A percentile compares a stretch with the other conserved stretches of the same genome.
Evolutionary conservation across 2,113 vertebrate genomes (phyloP).

Genomic region (Syngnathus typhle): DNA sequence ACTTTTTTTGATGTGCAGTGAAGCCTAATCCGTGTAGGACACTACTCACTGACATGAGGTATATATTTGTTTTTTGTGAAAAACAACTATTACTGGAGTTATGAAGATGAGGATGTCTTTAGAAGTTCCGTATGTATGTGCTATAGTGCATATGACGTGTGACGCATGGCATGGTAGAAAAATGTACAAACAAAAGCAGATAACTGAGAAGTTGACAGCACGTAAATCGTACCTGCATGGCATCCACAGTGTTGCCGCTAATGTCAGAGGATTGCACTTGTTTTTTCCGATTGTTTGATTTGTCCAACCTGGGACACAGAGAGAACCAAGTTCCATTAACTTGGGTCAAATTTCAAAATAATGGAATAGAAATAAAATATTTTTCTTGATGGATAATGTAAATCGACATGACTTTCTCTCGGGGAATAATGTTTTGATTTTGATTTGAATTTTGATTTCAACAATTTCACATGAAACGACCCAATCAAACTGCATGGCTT

Average conservation of each 20-base stretch:
- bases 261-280: neutral
- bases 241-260: neutral
- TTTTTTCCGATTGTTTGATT: neutral
- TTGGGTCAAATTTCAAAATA: neutral
- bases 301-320: neutral
- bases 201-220: neutral
- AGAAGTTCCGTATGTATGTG: no score
- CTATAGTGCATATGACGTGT: no score
- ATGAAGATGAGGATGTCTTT: neutral
- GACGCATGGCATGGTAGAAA: neutral
- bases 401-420: neutral
- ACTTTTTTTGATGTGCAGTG: no score
- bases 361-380: neutral
- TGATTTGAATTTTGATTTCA: no score
- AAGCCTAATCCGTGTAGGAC: no score
- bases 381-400: neutral
- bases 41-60: no score
- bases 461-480: no score
- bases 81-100: no score
- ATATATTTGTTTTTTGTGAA: no score
- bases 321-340: neutral
- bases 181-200: neutral
- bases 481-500: no score
- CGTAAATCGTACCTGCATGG: constrained; percentile 41
- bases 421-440: no score